These are phyloP conservation scores for Turritopsis rubra DNA, from an alignment of 30 jellyfish, hydroid and myxozoan species.

Conservation along the genomic window DNA sequence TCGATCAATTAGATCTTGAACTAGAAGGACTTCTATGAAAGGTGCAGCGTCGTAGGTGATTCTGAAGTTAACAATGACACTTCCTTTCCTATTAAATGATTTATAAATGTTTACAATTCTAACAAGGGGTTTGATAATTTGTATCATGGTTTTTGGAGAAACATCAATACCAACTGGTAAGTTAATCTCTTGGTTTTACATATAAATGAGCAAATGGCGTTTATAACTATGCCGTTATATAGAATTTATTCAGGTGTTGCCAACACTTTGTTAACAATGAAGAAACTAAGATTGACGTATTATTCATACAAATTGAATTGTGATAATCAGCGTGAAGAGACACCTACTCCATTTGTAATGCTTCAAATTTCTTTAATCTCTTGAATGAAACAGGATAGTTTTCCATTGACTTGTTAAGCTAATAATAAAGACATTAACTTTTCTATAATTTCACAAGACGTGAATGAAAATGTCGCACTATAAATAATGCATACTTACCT, in stretches of 20 bases:
- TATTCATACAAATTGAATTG: too few species aligned
- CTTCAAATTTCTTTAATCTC: neutral
- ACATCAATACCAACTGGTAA: too few species aligned
- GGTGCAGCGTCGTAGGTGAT: neutral
- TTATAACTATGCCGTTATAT: too few species aligned
- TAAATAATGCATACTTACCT: neutral
- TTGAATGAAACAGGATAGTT: neutral
- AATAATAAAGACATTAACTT: neutral
- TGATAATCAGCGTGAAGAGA: neutral
- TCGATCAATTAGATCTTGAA: conserved; percentile 6
- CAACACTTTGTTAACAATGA: too few species aligned
- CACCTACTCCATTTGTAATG: neutral
- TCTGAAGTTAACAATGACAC: conserved; percentile 4
- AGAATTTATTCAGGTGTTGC: too few species aligned
- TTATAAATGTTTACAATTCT: too few species aligned
- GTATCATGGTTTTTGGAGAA: too few species aligned
- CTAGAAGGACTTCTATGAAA: neutral
- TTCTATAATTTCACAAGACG: neutral
- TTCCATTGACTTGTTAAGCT: neutral
- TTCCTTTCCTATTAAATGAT: conserved; percentile 15
- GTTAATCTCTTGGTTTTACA: too few species aligned
- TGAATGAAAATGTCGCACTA: neutral
- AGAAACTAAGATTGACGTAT: too few species aligned
- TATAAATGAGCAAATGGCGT: too few species aligned
- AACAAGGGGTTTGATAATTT: too few species aligned